Evolutionary conservation across 2,113 vertebrate species (phyloP), one percentile per base, ranked within the genome.

Genomic region (Calyptommatus sinebrachiatus): DNA sequence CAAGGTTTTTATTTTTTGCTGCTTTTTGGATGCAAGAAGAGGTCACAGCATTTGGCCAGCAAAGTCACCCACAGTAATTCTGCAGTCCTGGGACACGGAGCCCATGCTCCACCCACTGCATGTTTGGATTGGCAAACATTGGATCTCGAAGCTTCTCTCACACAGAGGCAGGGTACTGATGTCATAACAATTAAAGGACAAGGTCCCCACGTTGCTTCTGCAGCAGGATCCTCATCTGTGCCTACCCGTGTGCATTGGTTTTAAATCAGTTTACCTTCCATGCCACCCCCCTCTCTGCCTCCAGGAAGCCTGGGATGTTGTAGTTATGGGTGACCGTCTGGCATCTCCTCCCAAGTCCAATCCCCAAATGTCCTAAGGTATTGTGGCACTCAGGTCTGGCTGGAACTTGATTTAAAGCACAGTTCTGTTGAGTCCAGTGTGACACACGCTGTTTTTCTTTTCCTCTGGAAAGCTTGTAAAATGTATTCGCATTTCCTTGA

Each of bases 121-220:
- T 72, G 7, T 73, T 74, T 78, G 73, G n/a, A n/a, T 61, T 48
- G 71, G 50, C 70, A 8, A 22, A 18, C 60, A 60, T 73, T 50
- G 71, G 21, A 31, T 46, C 29, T 21, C 48, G 21, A 18, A 68
- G 76, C 70, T 67, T 48, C 69, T 72, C 26, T 31, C 35, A 72
- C 26, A 28, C 68, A 31, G 26, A 66, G 46, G 21, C 76, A n/a
- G 76, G 48, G 76, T 48, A 73, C 68, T 67, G 62, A 31, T 67
- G 48, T 73, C 68, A 68, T 70, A 31, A 31, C 65, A 46, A 69
- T 75, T 75, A 73, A 62, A 81, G n/a, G 53, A 48, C 68, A 71
- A 35, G 45, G 22, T 50, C 31, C 41, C 68, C 68, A 9, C 16
- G 29, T 48, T 81, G 65, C 45, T 26, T 81, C 68, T 68, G 70